phyloP scores from a whole-genome alignment of 2,888 invertebrate genomes.

The Drosophila lacicola region DNA sequence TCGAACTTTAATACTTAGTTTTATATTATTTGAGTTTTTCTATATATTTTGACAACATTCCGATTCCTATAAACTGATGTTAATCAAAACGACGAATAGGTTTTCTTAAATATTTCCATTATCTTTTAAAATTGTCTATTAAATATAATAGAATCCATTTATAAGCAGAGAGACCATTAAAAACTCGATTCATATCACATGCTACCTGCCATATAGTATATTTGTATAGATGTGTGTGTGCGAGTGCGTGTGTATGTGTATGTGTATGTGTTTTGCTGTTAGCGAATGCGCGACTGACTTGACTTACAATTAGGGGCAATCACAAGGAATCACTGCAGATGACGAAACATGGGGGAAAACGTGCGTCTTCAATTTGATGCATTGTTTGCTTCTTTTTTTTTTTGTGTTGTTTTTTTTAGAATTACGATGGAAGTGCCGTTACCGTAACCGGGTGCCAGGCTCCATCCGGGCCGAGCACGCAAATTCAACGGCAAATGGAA shows the following conservation, averaged over 20 bases:
- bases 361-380: slow-evolving; percentile 69
- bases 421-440: slow-evolving; percentile 11
- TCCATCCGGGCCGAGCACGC: slow-evolving; percentile 28
- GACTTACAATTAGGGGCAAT: slow-evolving; percentile 74
- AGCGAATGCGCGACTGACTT: slow-evolving; percentile 44
- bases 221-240: slow-evolving; percentile 12
- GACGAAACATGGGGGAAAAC: slow-evolving; percentile 46
- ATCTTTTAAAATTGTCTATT: background rate
- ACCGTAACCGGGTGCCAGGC: slow-evolving; percentile 18
- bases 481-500: slow-evolving; percentile 64
- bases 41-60: too few relatives aligned
- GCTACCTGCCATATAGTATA: slow-evolving; percentile 4
- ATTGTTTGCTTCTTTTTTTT: slow-evolving; percentile 60
- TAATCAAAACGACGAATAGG: too few relatives aligned
- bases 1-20: too few relatives aligned
- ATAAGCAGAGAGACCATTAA: background rate
- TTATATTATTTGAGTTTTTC: too few relatives aligned
- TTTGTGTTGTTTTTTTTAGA: slow-evolving; percentile 42
- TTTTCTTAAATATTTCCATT: too few relatives aligned
- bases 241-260: slow-evolving; percentile 6
- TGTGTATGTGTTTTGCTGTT: slow-evolving; percentile 10
- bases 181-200: slow-evolving; percentile 12
- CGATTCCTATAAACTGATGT: too few relatives aligned
- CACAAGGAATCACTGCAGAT: slow-evolving; percentile 55
- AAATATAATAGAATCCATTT: background rate